These are phyloP conservation scores for Yponomeuta cagnagella DNA, from an alignment of 2,888 invertebrate species.

Conservation along the genomic window DNA sequence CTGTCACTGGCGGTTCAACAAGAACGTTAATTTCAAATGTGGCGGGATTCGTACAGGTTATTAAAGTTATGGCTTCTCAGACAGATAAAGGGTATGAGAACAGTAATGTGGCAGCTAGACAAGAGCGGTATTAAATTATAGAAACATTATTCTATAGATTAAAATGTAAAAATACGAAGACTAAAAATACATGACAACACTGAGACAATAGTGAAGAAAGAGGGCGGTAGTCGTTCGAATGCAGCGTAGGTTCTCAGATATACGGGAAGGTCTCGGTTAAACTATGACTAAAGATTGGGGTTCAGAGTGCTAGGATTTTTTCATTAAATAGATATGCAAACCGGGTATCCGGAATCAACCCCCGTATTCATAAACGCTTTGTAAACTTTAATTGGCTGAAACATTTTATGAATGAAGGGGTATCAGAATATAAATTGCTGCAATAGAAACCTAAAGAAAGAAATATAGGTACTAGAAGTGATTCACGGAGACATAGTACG, in stretches of 20 bases:
- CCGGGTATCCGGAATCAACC: not conserved
- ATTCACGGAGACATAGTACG: not conserved
- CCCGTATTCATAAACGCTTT: not conserved
- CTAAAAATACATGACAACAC: slow-evolving; percentile 54
- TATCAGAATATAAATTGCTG: not conserved
- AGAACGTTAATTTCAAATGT: no score
- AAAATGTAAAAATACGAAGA: slow-evolving; percentile 9
- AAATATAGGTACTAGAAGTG: not conserved
- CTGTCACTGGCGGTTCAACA: no score
- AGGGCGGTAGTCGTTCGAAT: slow-evolving; percentile 70
- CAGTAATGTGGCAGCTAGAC: no score
- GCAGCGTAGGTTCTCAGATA: slow-evolving; percentile 36
- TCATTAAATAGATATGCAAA: not conserved
- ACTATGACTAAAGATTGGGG: not conserved
- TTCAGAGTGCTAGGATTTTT: not conserved
- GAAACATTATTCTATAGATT: not conserved
- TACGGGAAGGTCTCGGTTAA: slow-evolving; percentile 8
- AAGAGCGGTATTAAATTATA: no score
- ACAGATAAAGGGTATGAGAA: no score
- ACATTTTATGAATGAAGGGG: slow-evolving; percentile 1
- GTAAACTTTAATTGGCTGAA: not conserved
- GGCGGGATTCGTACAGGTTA: no score
- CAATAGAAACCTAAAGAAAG: no score
- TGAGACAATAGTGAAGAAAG: slow-evolving; percentile 73
- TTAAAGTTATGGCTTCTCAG: no score